Evolutionary conservation across 2,113 vertebrate species (phyloP).

Genomic region (Mobula hypostoma): DNA sequence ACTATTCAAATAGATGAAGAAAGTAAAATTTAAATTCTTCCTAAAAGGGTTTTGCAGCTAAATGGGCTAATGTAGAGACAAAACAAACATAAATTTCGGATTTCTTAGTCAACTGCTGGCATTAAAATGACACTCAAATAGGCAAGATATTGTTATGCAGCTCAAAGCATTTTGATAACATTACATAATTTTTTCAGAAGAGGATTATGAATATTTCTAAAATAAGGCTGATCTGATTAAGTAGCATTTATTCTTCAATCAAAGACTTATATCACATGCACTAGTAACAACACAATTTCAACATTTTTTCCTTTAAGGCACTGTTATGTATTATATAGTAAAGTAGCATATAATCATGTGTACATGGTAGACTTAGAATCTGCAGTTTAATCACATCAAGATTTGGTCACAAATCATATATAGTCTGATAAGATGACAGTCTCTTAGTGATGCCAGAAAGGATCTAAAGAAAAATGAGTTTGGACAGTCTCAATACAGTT

Average conservation of each 20-base stretch:
- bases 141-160: neutral
- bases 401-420: neutral
- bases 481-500: conserved; percentile 25
- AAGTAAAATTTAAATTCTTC: neutral
- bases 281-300: neutral
- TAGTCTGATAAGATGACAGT: neutral
- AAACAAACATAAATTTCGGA: neutral
- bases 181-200: neutral
- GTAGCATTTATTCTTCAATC: neutral
- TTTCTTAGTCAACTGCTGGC: neutral
- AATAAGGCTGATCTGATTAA: neutral
- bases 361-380: neutral
- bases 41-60: neutral
- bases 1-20: neutral
- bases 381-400: neutral
- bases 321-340: too few relatives aligned
- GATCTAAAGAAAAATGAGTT: conserved; percentile 22
- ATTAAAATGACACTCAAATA: neutral
- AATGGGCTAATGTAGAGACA: neutral
- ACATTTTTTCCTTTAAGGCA: neutral
- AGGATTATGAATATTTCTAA: neutral
- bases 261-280: neutral
- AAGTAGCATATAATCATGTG: too few relatives aligned
- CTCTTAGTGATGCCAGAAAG: neutral
- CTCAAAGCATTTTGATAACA: neutral